Evolutionary conservation across 2,888 invertebrate genomes (phyloP).

Genomic region (Drosophila mimetica): DNA sequence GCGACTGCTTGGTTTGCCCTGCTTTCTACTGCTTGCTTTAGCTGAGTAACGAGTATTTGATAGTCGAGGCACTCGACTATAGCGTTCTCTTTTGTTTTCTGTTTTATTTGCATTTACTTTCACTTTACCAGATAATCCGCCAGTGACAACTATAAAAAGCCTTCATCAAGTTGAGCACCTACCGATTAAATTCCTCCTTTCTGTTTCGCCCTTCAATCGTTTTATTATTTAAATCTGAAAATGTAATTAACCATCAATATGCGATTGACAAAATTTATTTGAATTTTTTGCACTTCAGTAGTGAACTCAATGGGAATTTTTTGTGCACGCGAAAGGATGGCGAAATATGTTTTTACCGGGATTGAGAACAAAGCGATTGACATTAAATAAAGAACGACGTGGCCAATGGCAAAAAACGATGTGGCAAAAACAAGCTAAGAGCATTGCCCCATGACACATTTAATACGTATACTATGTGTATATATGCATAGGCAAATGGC

Average conservation of each 20-base stretch:
- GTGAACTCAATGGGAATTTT: slow-evolving; percentile 9
- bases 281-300: slow-evolving; percentile 11
- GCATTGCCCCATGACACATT: slow-evolving; percentile 25
- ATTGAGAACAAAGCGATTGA: slow-evolving; percentile 36
- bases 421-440: slow-evolving; percentile 7
- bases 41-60: no score
- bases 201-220: slow-evolving; percentile 4
- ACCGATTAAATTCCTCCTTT: slow-evolving; percentile 3
- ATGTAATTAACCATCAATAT: slow-evolving; percentile 47
- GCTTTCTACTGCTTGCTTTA: no score
- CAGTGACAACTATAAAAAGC: slow-evolving; percentile 9
- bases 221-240: slow-evolving; percentile 44
- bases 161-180: slow-evolving; percentile 12
- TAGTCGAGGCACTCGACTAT: no score
- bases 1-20: no score
- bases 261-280: slow-evolving; percentile 39
- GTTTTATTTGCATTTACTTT: slow-evolving; percentile 1
- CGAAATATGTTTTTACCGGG: slow-evolving; percentile 10
- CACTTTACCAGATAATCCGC: slow-evolving; percentile 25
- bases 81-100: no score
- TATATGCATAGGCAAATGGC: slow-evolving; percentile 71
- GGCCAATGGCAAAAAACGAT: slow-evolving; percentile 13
- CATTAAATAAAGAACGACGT: slow-evolving; percentile 37
- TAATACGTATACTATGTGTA: slow-evolving; percentile 37
- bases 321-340: neutral